Evolutionary conservation across 1,140 invertebrate genomes (phyloP).

Genomic region (Sitobion miscanthi): DNA sequence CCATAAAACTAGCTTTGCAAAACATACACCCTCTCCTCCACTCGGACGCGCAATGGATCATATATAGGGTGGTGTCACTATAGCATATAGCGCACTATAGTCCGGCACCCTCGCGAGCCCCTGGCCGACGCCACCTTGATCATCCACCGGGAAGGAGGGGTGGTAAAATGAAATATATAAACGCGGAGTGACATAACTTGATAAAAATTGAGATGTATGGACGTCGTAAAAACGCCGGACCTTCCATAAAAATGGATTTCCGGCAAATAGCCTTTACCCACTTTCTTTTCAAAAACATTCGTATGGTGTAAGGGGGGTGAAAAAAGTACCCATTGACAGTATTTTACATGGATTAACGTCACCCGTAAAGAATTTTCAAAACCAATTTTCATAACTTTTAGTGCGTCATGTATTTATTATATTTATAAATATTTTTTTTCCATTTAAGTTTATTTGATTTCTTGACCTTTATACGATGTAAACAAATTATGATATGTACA

Average conservation of each 20-base stretch:
- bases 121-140: constrained; percentile 37
- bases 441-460: not conserved
- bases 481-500: not conserved
- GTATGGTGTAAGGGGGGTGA: not conserved
- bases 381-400: constrained; percentile 41
- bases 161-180: constrained; percentile 55
- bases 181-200: constrained; percentile 55
- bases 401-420: not conserved
- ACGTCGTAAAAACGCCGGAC: constrained; percentile 52
- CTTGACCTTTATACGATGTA: not conserved
- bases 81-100: not conserved
- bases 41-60: constrained; percentile 42
- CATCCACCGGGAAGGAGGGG: not conserved
- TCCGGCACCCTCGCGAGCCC: constrained; percentile 48
- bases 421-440: constrained; percentile 20
- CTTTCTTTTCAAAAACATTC: constrained; percentile 32
- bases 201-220: constrained; percentile 56
- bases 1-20: constrained; percentile 41
- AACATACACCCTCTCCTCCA: not conserved
- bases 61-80: constrained; percentile 31
- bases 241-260: constrained; percentile 54
- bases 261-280: constrained; percentile 50
- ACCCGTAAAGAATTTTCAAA: constrained; percentile 30
- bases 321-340: constrained; percentile 47
- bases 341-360: constrained; percentile 48